These are phyloP conservation scores for Nomada ruficornis DNA, from an alignment of 2,888 invertebrate species.

Conservation along the genomic window DNA sequence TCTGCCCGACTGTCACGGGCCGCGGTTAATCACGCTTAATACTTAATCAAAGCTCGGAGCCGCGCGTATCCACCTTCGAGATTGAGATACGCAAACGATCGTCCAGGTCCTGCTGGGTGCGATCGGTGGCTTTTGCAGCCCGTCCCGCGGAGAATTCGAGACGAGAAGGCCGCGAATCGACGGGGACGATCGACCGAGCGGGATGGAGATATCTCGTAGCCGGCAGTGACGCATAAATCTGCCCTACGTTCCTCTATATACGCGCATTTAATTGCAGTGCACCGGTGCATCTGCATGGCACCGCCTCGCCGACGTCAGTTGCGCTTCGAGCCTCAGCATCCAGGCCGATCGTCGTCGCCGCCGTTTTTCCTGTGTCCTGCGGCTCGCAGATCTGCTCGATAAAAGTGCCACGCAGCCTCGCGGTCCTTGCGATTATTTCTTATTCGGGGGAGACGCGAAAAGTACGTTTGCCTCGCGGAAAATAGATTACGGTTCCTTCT, in stretches of 20 bases:
- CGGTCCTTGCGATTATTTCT: neutral
- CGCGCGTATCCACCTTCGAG: slow-evolving; percentile 59
- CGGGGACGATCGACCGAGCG: slow-evolving; percentile 40
- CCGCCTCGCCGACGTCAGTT: slow-evolving; percentile 54
- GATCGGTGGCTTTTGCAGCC: slow-evolving; percentile 50
- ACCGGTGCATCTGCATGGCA: slow-evolving; percentile 52
- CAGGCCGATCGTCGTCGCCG: slow-evolving; percentile 39
- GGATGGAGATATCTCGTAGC: slow-evolving; percentile 61
- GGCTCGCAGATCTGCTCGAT: slow-evolving; percentile 52
- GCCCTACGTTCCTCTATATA: slow-evolving; percentile 55
- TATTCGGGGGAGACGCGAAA: too few species aligned
- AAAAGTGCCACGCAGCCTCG: slow-evolving; percentile 35
- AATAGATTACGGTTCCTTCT: neutral
- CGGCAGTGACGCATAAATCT: slow-evolving; percentile 76
- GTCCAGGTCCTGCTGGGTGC: slow-evolving; percentile 36
- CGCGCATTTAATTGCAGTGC: slow-evolving; percentile 75
- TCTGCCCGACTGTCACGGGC: slow-evolving; percentile 39
- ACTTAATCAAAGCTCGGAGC: slow-evolving; percentile 70
- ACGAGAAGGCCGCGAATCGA: slow-evolving; percentile 20
- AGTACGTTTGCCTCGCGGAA: too few species aligned
- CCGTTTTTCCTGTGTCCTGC: slow-evolving; percentile 45
- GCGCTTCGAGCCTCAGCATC: slow-evolving; percentile 46
- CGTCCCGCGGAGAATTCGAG: slow-evolving; percentile 46
- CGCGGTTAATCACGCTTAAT: slow-evolving; percentile 70
- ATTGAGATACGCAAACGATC: slow-evolving; percentile 73